These are phyloP conservation scores for Drosophila niveifrons DNA, from an alignment of 2,888 invertebrate species.

Conservation along the genomic window DNA sequence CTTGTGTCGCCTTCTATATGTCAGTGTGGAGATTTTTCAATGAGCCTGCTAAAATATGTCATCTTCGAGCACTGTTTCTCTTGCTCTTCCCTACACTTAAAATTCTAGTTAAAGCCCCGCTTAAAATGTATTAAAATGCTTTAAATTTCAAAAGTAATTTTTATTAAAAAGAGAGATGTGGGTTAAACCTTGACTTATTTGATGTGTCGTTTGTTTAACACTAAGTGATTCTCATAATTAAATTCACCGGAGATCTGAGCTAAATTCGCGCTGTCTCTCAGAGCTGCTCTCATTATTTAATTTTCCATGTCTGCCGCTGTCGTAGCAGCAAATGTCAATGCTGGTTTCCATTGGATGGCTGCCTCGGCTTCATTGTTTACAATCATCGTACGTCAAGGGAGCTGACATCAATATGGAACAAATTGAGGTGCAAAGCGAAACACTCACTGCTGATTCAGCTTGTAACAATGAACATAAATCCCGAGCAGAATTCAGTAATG, in stretches of 20 bases:
- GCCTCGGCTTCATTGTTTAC: slow-evolving; percentile 24
- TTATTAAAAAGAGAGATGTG: too few species aligned
- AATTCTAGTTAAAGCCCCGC: too few species aligned
- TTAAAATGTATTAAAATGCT: too few species aligned
- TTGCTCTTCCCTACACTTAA: too few species aligned
- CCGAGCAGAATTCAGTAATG: slow-evolving; percentile 51
- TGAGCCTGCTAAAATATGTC: too few species aligned
- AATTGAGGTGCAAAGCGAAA: slow-evolving; percentile 8
- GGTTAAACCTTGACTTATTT: too few species aligned
- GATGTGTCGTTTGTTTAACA: neutral
- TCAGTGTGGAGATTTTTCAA: too few species aligned
- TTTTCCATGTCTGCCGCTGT: slow-evolving; percentile 44
- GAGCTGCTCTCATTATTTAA: slow-evolving; percentile 42
- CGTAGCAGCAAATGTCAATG: slow-evolving; percentile 47
- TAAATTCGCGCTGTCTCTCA: slow-evolving; percentile 1
- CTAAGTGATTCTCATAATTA: neutral
- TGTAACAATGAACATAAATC: slow-evolving; percentile 38
- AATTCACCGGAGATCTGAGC: slow-evolving; percentile 29
- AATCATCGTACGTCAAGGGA: slow-evolving; percentile 29
- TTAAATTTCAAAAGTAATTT: too few species aligned
- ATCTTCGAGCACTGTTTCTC: too few species aligned
- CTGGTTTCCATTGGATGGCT: slow-evolving; percentile 28
- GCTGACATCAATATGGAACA: slow-evolving; percentile 52
- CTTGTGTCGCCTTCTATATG: too few species aligned
- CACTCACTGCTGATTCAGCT: slow-evolving; percentile 14